Percentiles rank a stretch among this genome's conserved stretches.
These are phyloP conservation scores for Paraescarpia echinospica DNA, from an alignment of 1,140 invertebrate species.

Conservation along the genomic window DNA sequence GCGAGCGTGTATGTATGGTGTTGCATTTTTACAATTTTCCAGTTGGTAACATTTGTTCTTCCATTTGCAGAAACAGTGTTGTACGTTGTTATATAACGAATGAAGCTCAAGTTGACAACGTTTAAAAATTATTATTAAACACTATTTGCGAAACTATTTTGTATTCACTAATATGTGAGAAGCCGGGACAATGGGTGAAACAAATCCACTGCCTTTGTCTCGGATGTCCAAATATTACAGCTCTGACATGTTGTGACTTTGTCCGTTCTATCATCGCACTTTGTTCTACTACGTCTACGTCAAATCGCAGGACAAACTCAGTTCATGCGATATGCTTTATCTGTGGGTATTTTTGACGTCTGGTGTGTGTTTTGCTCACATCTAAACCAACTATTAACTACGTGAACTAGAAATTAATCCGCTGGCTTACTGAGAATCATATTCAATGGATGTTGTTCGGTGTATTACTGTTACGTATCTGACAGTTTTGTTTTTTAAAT, in stretches of 20 bases:
- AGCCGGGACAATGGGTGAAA: too few species aligned
- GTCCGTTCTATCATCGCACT: not conserved
- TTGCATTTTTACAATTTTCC: not conserved
- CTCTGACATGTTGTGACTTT: not conserved
- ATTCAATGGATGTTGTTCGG: too few species aligned
- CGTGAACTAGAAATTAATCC: too few species aligned
- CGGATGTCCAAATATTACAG: too few species aligned
- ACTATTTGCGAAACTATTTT: too few species aligned
- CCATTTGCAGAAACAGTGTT: not conserved
- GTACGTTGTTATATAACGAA: not conserved
- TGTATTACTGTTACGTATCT: too few species aligned
- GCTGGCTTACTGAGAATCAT: too few species aligned
- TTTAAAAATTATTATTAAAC: not conserved
- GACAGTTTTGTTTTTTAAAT: too few species aligned
- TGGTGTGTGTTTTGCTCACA: not conserved
- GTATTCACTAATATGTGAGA: too few species aligned
- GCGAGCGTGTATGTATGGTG: not conserved
- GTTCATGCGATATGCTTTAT: not conserved
- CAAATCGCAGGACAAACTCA: not conserved
- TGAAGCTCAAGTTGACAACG: not conserved
- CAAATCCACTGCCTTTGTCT: too few species aligned
- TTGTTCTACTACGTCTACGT: not conserved
- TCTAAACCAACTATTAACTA: not conserved
- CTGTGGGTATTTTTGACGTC: not conserved
- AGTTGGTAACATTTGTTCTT: not conserved